These are phyloP conservation scores for Drosophila pseudotakahashii DNA, from an alignment of 2,888 invertebrate genomes.

Conservation along the genomic window DNA sequence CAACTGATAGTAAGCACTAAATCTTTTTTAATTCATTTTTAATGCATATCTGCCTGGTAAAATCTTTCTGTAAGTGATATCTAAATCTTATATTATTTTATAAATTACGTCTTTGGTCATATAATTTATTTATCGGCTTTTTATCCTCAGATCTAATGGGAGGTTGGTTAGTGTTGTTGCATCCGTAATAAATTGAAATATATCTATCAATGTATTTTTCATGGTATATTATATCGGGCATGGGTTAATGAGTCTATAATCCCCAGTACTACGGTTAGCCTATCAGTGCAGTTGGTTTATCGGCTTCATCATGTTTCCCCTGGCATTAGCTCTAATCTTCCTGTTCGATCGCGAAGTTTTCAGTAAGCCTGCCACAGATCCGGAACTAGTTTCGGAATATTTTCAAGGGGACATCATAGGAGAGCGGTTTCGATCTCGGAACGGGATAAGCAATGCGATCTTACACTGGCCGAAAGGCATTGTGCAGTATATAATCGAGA, in stretches of 20 bases:
- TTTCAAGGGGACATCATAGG: neutral
- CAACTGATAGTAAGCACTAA: neutral
- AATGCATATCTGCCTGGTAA: neutral
- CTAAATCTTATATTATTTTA: neutral
- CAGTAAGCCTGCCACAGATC: neutral
- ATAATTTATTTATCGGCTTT: neutral
- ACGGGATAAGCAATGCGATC: neutral
- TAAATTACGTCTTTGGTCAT: too few species aligned
- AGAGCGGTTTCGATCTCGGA: neutral
- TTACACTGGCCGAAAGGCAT: neutral
- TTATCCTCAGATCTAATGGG: neutral
- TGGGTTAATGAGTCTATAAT: neutral
- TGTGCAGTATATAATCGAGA: neutral
- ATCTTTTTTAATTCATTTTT: neutral
- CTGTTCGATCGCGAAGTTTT: neutral
- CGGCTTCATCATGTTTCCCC: neutral
- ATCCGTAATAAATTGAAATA: neutral
- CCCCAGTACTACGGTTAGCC: too few species aligned
- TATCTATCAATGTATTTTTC: neutral
- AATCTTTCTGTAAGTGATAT: neutral
- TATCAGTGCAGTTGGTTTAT: neutral
- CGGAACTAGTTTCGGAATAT: neutral
- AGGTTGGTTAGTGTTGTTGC: neutral
- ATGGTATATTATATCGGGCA: neutral
- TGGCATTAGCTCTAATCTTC: neutral